Evolutionary conservation across 2,888 invertebrate species (phyloP).

Genomic region (Apotomis turbidana): DNA sequence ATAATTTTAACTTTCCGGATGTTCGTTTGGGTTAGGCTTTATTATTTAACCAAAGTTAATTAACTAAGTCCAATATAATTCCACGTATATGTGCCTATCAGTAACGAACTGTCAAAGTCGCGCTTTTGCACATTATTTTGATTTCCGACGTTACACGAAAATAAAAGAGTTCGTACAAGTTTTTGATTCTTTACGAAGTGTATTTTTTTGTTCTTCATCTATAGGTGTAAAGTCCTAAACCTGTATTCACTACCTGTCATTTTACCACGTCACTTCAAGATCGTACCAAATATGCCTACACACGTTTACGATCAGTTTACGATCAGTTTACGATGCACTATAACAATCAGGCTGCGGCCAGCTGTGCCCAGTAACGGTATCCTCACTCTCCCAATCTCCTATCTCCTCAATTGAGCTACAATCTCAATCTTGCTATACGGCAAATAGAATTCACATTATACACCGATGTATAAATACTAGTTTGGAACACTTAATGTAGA

Average conservation of each 20-base stretch:
- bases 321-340: constrained; percentile 22
- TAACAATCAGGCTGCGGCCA: constrained; percentile 34
- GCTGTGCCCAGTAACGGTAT: constrained; percentile 35
- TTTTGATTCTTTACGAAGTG: no score
- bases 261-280: constrained; percentile 20
- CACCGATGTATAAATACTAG: background rate
- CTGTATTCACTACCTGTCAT: background rate
- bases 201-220: no score
- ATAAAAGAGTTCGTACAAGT: no score
- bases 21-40: no score
- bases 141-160: no score
- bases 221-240: no score
- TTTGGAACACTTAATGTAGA: constrained; percentile 12
- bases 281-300: constrained; percentile 24
- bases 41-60: no score
- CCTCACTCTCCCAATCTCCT: constrained; percentile 2
- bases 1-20: no score
- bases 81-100: no score
- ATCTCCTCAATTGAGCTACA: background rate
- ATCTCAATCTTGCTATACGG: background rate
- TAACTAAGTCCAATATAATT: no score
- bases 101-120: no score
- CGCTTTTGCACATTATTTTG: no score
- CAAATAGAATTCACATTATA: constrained; percentile 8
- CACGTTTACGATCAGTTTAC: constrained; percentile 27